Percentiles rank a stretch among this genome's conserved stretches.
These are phyloP conservation scores for Periparus ater DNA, from an alignment of 2,797 vertebrate species.

Conservation along the genomic window DNA sequence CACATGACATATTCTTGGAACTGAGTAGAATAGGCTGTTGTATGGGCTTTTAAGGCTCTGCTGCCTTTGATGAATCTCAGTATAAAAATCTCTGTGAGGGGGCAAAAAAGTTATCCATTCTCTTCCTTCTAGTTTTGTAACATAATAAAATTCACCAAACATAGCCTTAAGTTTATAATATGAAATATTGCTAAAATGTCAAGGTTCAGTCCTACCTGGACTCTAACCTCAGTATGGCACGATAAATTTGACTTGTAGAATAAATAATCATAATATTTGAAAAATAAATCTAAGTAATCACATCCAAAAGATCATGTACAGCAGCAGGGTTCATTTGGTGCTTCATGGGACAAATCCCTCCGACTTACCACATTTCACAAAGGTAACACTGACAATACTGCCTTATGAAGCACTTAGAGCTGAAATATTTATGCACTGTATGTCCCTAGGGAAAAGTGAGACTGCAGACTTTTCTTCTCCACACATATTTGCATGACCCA, in stretches of 20 bases:
- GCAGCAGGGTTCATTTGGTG: not conserved
- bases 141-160: not conserved
- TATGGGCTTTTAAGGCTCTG: slow-evolving; percentile 26
- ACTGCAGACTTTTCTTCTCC: not conserved
- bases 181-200: not conserved
- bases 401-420: not conserved
- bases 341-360: not conserved
- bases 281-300: not conserved
- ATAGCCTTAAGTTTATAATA: not conserved
- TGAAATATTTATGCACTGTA: not conserved
- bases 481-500: not conserved
- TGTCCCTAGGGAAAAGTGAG: not conserved
- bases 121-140: not conserved
- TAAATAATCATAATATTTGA: not conserved
- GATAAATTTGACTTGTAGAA: not conserved
- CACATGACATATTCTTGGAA: slow-evolving; percentile 70
- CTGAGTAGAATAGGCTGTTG: slow-evolving; percentile 44
- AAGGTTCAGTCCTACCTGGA: not conserved
- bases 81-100: not conserved
- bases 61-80: slow-evolving; percentile 37
- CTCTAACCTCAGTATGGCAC: not conserved
- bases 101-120: not conserved
- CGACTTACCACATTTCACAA: not conserved
- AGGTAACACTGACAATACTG: not conserved
- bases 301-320: not conserved